These are phyloP conservation scores for Salticus scenicus DNA, from an alignment of 2,888 invertebrate species.

Conservation along the genomic window DNA sequence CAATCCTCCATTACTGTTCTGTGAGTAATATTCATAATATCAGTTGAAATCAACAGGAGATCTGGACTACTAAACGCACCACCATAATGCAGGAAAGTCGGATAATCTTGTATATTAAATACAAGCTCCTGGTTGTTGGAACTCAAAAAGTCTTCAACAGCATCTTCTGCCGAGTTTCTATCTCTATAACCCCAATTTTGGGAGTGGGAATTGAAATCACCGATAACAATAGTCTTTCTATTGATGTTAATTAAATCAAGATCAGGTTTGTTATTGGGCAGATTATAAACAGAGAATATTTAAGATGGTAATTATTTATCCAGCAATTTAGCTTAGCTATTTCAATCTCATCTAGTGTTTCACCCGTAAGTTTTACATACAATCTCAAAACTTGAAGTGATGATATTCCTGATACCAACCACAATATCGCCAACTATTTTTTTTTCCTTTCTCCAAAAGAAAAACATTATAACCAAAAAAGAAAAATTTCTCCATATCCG, in stretches of 20 bases:
- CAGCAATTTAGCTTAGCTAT: too few relatives aligned
- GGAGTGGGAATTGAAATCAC: conserved; percentile 21
- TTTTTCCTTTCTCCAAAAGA: too few relatives aligned
- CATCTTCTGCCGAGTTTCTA: background rate
- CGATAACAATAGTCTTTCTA: conserved; percentile 24
- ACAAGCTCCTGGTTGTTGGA: conserved; percentile 32
- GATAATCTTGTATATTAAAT: conserved; percentile 18
- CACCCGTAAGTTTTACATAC: too few relatives aligned
- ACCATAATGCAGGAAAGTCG: conserved; percentile 24
- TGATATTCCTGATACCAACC: too few relatives aligned
- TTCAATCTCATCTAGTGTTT: too few relatives aligned
- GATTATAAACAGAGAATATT: conserved; percentile 28
- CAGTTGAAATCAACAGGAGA: conserved; percentile 23
- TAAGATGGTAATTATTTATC: too few relatives aligned
- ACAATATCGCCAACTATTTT: too few relatives aligned
- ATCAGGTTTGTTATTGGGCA: conserved; percentile 28
- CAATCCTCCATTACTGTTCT: conserved; percentile 28
- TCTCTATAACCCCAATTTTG: conserved; percentile 25
- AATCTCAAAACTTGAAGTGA: too few relatives aligned
- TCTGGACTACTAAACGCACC: conserved; percentile 26
- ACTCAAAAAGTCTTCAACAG: conserved; percentile 27
- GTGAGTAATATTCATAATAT: conserved; percentile 20
- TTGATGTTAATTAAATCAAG: conserved; percentile 33
- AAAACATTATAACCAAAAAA: too few relatives aligned
- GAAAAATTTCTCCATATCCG: too few relatives aligned